Conservation (phyloP, 2,888 invertebrate genomes). For the Callinectes sapidus region DNA sequence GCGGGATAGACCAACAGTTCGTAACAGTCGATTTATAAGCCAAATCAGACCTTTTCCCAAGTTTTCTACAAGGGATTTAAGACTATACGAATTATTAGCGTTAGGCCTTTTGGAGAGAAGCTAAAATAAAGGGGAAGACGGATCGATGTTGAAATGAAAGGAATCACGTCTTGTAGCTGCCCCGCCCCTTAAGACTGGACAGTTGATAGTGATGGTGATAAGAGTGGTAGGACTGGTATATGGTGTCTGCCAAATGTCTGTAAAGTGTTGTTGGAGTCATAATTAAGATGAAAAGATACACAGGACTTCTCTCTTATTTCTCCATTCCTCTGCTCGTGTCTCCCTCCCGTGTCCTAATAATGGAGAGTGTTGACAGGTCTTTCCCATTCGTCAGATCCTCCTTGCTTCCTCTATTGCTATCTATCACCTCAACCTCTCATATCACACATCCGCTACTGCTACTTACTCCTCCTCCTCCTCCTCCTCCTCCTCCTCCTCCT, state of each 20-base stretch:
- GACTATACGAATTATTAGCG: no score
- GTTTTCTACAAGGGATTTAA: no score
- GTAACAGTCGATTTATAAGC: no score
- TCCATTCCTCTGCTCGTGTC: not conserved
- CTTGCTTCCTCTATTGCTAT: not conserved
- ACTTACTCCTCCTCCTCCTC: not conserved
- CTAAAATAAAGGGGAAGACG: not conserved
- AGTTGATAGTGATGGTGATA: not conserved
- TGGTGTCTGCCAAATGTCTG: not conserved
- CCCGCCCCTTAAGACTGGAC: not conserved
- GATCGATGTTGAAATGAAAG: not conserved
- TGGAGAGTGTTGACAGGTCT: not conserved
- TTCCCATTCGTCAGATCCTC: not conserved
- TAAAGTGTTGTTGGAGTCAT: not conserved
- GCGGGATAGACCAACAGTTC: no score
- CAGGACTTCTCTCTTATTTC: not conserved
- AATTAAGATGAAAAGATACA: not conserved
- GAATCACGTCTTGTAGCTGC: not conserved
- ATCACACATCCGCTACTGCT: not conserved
- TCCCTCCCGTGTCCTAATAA: not conserved
- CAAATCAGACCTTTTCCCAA: no score
- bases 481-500: not conserved
- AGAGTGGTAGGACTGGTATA: not conserved
- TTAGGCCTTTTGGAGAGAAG: not conserved
- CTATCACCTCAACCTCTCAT: not conserved